These are phyloP conservation scores for Pentalonia nigronervosa DNA, from an alignment of 1,140 invertebrate genomes.

Conservation along the genomic window DNA sequence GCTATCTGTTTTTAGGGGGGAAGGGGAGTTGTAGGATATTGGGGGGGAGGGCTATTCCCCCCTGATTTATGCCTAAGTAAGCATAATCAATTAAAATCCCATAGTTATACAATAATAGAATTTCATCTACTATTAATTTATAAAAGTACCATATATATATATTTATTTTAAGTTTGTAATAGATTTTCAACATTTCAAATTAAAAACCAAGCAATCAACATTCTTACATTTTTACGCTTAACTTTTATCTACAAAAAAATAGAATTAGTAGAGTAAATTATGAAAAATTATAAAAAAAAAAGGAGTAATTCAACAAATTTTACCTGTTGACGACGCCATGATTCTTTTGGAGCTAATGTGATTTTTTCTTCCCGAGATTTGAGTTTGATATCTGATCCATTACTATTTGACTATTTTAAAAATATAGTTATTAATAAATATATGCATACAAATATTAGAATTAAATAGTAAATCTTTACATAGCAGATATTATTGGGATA, in stretches of 20 bases:
- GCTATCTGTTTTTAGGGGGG: no score
- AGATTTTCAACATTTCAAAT: not conserved
- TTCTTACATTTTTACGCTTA: not conserved
- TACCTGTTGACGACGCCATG: slow-evolving; percentile 55
- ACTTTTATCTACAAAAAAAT: not conserved
- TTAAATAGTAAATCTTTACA: not conserved
- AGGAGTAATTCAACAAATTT: not conserved
- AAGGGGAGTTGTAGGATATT: no score
- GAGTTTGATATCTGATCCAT: slow-evolving; percentile 6
- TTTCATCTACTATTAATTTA: not conserved
- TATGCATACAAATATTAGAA: not conserved
- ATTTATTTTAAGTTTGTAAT: not conserved
- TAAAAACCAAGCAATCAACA: not conserved
- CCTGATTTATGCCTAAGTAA: not conserved
- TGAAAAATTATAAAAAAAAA: not conserved
- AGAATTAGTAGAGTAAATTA: not conserved
- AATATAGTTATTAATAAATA: not conserved
- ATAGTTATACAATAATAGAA: not conserved
- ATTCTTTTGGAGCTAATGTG: slow-evolving; percentile 53
- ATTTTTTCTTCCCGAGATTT: slow-evolving; percentile 2
- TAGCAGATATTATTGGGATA: not conserved
- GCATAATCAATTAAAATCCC: not conserved
- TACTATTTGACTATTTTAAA: slow-evolving; percentile 24
- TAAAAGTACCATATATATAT: not conserved
- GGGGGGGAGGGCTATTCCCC: no score